Evolutionary conservation across 2,797 vertebrate species (phyloP), one percentile per base, ranked within the genome.

Genomic region (Pogoniulus pusillus): DNA sequence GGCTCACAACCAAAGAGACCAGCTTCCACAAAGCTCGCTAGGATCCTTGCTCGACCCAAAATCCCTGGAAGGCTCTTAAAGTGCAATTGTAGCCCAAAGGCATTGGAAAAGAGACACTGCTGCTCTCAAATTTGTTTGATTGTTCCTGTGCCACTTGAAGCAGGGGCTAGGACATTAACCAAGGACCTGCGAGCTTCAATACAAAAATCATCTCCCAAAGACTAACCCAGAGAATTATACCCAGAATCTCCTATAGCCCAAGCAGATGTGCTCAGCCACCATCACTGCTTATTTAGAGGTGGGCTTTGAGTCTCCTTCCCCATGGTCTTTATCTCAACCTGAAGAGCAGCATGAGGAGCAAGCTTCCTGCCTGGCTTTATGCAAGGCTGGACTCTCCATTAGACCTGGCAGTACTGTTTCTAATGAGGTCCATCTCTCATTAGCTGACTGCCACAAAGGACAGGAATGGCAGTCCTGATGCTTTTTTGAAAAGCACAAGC

Each of bases 71-170:
- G 75, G 87, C 87, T 90, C 89, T 74, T 93, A 93, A 94, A 95
- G 92, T 95, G 93, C 94, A 93, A 87, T 85, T 55, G 86, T 6
- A 75, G 69, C 59, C 82, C 83, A 78, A 74, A 93, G 70, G 70
- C 90, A 60, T 20, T 34, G 70, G 62, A 77, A 68, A 80, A 82
- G 7, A 62, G 12, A 69, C 3, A 7, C 37, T 69, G 34, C 76
- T 63, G 53, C 76, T 87, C 81, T 84, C 73, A 72, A 30, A 30
- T 82, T 35, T 55, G 34, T 71, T 85, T 18, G 15, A 1, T 45
- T n/a, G 63, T 59, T 95, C 58, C 74, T 20, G 35, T 18, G 37
- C 15, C 24, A 34, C 58, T 35, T 69, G 77, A 55, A 74, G 30
- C n/a, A 82, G 30, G 37, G 53, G 45, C 2, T 43, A 22, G 58